Conservation (phyloP, 2,797 vertebrate species). For the Falco rusticolus region DNA sequence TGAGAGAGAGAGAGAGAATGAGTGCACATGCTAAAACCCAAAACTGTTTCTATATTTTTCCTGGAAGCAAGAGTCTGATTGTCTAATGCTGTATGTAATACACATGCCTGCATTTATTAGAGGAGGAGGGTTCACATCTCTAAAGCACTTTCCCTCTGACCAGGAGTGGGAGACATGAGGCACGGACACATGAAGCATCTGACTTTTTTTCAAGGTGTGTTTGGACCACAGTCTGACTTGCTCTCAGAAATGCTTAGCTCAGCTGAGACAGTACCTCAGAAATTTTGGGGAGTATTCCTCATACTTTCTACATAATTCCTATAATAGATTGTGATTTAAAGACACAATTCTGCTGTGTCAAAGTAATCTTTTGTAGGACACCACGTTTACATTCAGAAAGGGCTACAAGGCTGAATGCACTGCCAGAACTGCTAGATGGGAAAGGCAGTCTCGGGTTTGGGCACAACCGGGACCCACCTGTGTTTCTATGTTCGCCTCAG, state of each 20-base stretch:
- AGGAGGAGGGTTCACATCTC: background rate
- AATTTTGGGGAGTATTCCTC: background rate
- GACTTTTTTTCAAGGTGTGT: background rate
- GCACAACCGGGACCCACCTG: background rate
- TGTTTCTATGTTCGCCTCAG: background rate
- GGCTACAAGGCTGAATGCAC: background rate
- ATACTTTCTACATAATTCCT: background rate
- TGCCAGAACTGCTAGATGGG: background rate
- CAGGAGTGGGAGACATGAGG: background rate
- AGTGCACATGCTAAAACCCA: background rate
- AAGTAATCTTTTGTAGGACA: background rate
- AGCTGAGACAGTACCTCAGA: background rate
- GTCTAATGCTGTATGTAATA: background rate
- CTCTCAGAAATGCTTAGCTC: background rate
- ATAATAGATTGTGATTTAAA: background rate
- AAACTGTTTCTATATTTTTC: background rate
- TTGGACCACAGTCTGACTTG: background rate
- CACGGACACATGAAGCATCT: background rate
- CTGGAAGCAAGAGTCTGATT: background rate
- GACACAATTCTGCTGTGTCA: background rate
- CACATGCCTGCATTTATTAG: background rate
- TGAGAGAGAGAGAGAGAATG: background rate
- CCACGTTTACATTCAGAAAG: background rate
- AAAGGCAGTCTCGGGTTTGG: background rate
- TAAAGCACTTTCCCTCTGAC: background rate